phyloP scores from a whole-genome alignment of 2,888 invertebrate species.

The Orchesellides sinensis region DNA sequence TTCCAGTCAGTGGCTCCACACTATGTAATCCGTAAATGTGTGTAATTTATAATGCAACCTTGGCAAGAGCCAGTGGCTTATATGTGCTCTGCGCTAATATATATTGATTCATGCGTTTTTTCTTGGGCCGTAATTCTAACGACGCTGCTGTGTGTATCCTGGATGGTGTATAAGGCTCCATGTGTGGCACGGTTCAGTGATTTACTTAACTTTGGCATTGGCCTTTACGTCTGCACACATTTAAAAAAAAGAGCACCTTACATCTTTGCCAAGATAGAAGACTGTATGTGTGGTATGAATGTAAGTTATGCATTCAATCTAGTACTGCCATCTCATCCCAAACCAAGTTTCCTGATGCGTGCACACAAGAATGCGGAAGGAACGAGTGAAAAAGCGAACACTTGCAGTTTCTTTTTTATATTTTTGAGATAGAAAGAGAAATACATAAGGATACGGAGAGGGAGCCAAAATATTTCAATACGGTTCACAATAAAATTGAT shows the following conservation, averaged over 20 bases:
- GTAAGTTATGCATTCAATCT: conserved; percentile 55
- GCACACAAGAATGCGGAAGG: not conserved
- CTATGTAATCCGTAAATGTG: conserved; percentile 45
- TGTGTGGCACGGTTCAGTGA: conserved; percentile 62
- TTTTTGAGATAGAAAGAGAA: not conserved
- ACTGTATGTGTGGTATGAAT: no score
- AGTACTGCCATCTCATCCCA: no score
- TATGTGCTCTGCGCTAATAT: conserved; percentile 26
- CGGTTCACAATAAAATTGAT: conserved; percentile 37
- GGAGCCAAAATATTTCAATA: conserved; percentile 55
- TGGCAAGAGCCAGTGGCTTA: conserved; percentile 26
- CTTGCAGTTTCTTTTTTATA: not conserved
- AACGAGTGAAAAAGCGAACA: not conserved
- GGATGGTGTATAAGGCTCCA: no score
- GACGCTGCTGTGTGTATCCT: no score
- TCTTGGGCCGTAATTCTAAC: no score
- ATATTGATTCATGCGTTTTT: not conserved
- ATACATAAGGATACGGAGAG: conserved; percentile 6
- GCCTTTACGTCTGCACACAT: conserved; percentile 50
- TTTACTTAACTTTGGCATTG: conserved; percentile 66
- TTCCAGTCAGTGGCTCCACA: conserved; percentile 30
- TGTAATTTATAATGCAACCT: no score
- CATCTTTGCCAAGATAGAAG: not conserved
- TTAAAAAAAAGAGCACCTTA: no score
- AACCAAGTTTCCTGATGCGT: conserved; percentile 28